Evolutionary conservation across 2,797 vertebrate genomes (phyloP).

Genomic region (Nyctalus aviator): DNA sequence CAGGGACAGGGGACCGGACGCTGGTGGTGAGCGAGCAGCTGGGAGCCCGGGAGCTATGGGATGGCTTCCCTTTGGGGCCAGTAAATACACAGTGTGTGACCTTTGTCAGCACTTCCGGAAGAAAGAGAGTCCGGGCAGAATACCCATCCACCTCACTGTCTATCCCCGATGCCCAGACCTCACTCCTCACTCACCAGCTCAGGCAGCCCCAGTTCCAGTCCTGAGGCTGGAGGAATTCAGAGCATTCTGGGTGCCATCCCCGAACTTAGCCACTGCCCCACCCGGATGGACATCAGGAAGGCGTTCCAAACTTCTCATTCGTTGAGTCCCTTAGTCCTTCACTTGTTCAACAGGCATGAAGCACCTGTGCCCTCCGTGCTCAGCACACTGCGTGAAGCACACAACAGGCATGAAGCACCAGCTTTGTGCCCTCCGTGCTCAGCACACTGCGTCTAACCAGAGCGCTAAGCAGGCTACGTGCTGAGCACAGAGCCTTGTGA

Average conservation of each 20-base stretch:
- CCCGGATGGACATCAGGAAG: neutral
- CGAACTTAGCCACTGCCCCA: neutral
- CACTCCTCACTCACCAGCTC: neutral
- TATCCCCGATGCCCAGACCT: neutral
- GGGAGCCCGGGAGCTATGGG: fast-evolving
- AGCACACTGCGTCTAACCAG: neutral
- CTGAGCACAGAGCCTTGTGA: neutral
- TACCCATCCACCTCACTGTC: neutral
- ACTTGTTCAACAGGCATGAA: neutral
- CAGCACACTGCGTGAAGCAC: neutral
- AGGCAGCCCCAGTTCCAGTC: neutral
- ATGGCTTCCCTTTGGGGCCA: neutral
- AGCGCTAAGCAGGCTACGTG: neutral
- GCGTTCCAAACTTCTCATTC: neutral
- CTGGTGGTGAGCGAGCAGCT: fast-evolving
- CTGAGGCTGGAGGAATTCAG: neutral
- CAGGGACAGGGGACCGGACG: too few relatives aligned
- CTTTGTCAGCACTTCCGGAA: neutral
- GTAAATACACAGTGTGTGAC: neutral
- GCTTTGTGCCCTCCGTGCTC: neutral
- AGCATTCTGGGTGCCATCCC: neutral
- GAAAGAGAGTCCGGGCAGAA: neutral
- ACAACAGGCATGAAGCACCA: neutral
- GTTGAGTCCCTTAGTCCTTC: neutral
- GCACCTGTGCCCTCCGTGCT: neutral